Conservation (phyloP, 2,888 invertebrate genomes). For the Phlogophora meticulosa region DNA sequence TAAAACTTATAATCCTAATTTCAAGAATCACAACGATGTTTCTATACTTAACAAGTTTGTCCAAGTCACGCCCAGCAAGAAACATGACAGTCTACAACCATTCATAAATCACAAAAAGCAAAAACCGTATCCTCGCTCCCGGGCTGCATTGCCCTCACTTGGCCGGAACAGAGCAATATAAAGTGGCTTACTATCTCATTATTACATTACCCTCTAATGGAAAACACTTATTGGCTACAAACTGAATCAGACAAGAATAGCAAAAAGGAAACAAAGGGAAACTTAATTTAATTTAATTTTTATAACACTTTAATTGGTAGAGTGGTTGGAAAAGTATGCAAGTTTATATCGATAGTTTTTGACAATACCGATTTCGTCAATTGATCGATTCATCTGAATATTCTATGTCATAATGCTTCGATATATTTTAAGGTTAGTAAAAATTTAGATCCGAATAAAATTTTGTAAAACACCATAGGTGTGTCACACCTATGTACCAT, state of each 20-base stretch:
- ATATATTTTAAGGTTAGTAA: too few relatives aligned
- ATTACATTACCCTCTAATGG: slow-evolving; percentile 62
- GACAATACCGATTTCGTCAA: too few relatives aligned
- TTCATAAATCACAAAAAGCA: slow-evolving; percentile 9
- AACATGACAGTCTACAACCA: neutral
- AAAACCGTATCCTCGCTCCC: slow-evolving; percentile 25
- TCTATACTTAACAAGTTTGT: too few relatives aligned
- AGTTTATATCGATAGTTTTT: too few relatives aligned
- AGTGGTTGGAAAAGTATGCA: too few relatives aligned
- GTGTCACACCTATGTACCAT: too few relatives aligned
- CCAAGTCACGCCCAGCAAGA: neutral
- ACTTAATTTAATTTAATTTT: neutral
- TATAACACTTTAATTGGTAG: neutral
- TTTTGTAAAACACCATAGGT: too few relatives aligned
- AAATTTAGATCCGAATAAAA: too few relatives aligned
- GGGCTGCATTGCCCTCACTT: slow-evolving; percentile 37
- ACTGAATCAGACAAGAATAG: slow-evolving; percentile 24
- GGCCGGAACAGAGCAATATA: slow-evolving; percentile 56
- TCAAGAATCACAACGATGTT: too few relatives aligned
- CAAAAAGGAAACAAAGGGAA: neutral
- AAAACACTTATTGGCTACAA: slow-evolving; percentile 50
- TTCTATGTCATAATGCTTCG: too few relatives aligned
- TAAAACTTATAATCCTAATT: too few relatives aligned
- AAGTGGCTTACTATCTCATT: slow-evolving; percentile 61
- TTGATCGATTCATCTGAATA: too few relatives aligned